Evolutionary conservation across 2,797 vertebrate species (phyloP).

Genomic region (Phrynocephalus guinanensis): DNA sequence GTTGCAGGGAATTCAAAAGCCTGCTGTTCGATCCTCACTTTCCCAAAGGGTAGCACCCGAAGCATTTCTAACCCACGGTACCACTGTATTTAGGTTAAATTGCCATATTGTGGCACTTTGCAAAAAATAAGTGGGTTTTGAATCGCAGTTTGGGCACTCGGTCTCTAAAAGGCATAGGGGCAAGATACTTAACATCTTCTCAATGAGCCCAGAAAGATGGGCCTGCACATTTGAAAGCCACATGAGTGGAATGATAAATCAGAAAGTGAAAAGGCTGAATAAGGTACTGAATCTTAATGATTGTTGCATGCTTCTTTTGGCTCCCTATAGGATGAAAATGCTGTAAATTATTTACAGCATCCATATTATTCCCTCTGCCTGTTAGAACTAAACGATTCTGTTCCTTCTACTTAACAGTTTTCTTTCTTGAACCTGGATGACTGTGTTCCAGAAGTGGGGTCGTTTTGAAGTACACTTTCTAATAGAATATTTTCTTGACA

Average conservation of each 20-base stretch:
- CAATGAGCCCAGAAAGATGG: slow-evolving; percentile 26
- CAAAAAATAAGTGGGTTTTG: too few species aligned
- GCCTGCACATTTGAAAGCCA: slow-evolving; percentile 40
- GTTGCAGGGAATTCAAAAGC: too few species aligned
- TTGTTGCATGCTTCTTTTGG: slow-evolving; percentile 41
- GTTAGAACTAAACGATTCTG: slow-evolving; percentile 20
- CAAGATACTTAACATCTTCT: slow-evolving; percentile 34
- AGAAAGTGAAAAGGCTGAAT: slow-evolving; percentile 50
- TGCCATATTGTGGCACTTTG: too few species aligned
- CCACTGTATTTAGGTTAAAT: too few species aligned
- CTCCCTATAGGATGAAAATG: neutral
- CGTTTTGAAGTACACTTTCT: slow-evolving; percentile 16
- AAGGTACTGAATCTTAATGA: slow-evolving; percentile 32
- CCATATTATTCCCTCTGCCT: neutral
- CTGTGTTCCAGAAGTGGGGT: neutral
- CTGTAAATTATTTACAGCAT: slow-evolving; percentile 53
- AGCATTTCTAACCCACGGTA: too few species aligned
- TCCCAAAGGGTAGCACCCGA: too few species aligned
- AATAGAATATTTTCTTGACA: slow-evolving; percentile 14
- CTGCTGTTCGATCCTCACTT: too few species aligned
- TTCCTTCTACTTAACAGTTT: slow-evolving; percentile 24
- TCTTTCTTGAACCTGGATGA: slow-evolving; percentile 4
- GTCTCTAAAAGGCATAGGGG: too few species aligned
- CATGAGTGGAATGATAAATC: slow-evolving; percentile 46
- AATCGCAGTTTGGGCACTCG: too few species aligned